Evolutionary conservation across 92 coral and sea anemone species (phyloP).

Genomic region (Blastomussa wellsi): DNA sequence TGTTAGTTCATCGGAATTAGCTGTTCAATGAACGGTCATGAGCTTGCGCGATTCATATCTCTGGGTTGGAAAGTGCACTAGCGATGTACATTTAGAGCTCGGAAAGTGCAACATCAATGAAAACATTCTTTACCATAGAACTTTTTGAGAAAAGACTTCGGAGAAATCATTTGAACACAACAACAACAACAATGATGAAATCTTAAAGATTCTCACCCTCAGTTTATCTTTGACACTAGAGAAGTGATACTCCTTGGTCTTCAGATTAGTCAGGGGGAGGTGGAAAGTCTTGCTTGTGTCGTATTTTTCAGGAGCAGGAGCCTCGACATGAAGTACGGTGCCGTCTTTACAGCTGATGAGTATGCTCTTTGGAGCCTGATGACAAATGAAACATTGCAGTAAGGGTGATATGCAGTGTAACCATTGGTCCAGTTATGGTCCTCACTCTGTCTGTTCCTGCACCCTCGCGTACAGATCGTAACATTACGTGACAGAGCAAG

Average conservation of each 20-base stretch:
- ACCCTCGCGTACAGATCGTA: no score
- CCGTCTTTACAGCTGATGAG: slow-evolving; percentile 97
- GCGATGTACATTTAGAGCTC: no score
- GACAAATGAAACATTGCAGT: background rate
- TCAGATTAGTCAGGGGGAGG: slow-evolving; percentile 85
- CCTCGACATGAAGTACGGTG: slow-evolving; percentile 93
- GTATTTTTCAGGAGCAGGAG: slow-evolving; percentile 76
- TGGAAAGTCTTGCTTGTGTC: slow-evolving; percentile 96
- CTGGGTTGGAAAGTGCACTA: no score
- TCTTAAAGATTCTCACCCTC: slow-evolving; percentile 53
- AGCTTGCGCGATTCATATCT: no score
- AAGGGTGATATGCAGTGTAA: background rate
- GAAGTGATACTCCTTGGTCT: slow-evolving; percentile 87
- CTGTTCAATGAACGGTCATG: no score
- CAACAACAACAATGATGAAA: background rate
- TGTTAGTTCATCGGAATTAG: background rate
- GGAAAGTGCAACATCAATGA: no score
- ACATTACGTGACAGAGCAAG: no score
- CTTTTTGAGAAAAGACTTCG: no score
- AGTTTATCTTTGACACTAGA: slow-evolving; percentile 93
- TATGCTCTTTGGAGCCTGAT: slow-evolving; percentile 74
- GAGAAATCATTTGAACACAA: background rate
- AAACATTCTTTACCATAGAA: no score
- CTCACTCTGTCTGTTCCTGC: no score
- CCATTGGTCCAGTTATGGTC: background rate